Percentiles rank a stretch among this genome's conserved stretches.
Conservation (phyloP, 2,113 vertebrate species). For the Salvelinus sp. region DNA sequence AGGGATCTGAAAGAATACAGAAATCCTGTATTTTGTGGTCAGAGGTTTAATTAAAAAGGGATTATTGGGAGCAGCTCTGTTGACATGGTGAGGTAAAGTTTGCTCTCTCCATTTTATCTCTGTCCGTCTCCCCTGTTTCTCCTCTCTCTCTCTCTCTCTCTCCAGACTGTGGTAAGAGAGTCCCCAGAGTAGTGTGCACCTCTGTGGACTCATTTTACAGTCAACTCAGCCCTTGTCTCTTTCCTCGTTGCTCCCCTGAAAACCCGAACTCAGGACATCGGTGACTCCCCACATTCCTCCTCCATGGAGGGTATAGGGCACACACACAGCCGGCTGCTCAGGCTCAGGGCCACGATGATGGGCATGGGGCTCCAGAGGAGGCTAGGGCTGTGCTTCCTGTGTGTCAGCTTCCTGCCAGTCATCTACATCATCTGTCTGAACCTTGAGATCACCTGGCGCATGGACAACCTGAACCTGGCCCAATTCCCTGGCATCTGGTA, state of each 20-base stretch:
- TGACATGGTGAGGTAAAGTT: conserved; percentile 36
- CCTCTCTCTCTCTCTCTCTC: conserved; percentile 4
- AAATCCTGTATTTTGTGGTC: not conserved
- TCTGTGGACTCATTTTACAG: conserved; percentile 29
- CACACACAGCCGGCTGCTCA: not conserved
- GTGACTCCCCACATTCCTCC: conserved; percentile 29
- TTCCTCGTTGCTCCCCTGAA: not conserved
- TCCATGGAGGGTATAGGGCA: conserved; percentile 1
- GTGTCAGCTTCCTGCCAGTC: conserved; percentile 22
- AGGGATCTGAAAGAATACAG: not conserved
- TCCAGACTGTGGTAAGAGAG: conserved; percentile 19
- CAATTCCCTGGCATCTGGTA: rapidly evolving
- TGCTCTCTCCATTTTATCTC: not conserved
- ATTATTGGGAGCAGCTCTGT: conserved; percentile 22
- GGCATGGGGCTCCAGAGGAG: conserved; percentile 23
- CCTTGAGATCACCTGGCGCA: conserved; percentile 17
- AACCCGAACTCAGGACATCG: not conserved
- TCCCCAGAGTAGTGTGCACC: not conserved
- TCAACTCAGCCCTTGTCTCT: not conserved
- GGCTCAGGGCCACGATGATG: conserved; percentile 1
- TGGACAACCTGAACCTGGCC: not conserved
- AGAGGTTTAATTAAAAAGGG: conserved; percentile 61
- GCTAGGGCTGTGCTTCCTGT: conserved; percentile 33
- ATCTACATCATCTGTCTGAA: conserved; percentile 51
- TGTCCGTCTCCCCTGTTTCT: not conserved